These are phyloP conservation scores for Varanus komodoensis DNA, from an alignment of 2,113 vertebrate species.

Conservation along the genomic window DNA sequence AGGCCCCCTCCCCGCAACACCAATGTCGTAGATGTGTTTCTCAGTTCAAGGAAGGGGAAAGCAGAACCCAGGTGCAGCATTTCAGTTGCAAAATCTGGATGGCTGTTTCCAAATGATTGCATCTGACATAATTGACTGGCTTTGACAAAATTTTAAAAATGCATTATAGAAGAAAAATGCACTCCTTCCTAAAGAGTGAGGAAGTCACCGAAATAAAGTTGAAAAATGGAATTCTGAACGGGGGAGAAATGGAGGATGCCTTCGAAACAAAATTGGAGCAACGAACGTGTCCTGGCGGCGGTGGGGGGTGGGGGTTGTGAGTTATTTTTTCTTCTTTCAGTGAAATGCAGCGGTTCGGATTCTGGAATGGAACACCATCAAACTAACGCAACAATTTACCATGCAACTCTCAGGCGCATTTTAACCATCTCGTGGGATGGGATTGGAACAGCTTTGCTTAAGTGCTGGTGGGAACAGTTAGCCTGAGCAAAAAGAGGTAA, in stretches of 20 bases:
- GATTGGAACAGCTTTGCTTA: background rate
- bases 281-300: too few relatives aligned
- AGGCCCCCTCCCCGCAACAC: background rate
- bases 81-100: background rate
- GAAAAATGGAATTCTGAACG: background rate
- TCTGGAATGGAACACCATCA: background rate
- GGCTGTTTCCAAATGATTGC: background rate
- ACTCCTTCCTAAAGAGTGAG: background rate
- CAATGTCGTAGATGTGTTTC: background rate
- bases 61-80: background rate
- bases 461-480: conserved; percentile 9
- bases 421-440: conserved; percentile 32
- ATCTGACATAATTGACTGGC: background rate
- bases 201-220: conserved; percentile 6
- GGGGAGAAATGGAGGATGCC: background rate
- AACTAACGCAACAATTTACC: conserved; percentile 22
- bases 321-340: background rate
- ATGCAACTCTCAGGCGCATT: background rate
- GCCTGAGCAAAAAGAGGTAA: background rate
- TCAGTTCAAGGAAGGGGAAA: background rate
- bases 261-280: background rate
- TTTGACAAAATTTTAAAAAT: background rate
- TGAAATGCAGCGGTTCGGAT: background rate
- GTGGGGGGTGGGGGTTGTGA: too few relatives aligned
- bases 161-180: background rate